A percentile compares a stretch with the other conserved stretches of the same genome.
Conservation (phyloP, 2,113 vertebrate genomes). For the Rhabdomys dilectus region DNA sequence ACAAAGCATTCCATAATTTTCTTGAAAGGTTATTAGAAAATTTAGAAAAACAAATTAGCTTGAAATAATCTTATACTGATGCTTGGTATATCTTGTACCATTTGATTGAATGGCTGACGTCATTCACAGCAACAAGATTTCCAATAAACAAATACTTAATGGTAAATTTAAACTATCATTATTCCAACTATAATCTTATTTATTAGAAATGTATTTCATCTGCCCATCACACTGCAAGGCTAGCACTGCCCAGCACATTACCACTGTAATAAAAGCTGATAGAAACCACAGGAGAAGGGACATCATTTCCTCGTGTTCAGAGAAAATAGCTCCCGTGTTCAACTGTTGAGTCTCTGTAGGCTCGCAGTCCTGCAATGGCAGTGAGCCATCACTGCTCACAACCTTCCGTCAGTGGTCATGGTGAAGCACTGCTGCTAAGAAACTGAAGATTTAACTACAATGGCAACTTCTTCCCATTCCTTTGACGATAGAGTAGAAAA, state of each 20-base stretch:
- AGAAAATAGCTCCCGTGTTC: neutral
- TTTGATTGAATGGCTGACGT: constrained; percentile 34
- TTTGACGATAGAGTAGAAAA: neutral
- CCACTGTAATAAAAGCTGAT: neutral
- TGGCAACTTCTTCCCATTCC: neutral
- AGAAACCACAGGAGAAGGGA: neutral
- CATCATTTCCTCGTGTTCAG: neutral
- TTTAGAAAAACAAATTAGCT: constrained; percentile 38
- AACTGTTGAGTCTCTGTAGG: neutral
- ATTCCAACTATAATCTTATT: neutral
- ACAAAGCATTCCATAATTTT: neutral
- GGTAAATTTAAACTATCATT: constrained; percentile 19
- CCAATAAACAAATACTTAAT: neutral
- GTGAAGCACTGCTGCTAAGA: neutral
- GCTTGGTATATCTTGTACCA: neutral
- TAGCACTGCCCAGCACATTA: neutral
- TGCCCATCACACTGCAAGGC: neutral
- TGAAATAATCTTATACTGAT: neutral
- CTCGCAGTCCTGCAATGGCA: neutral
- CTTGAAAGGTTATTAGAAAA: constrained; percentile 35
- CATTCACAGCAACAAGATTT: neutral
- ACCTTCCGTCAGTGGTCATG: neutral
- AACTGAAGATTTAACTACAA: neutral
- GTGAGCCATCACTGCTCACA: too few species aligned
- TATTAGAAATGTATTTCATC: neutral